Evolutionary conservation across 2,888 invertebrate genomes (phyloP), one percentile per base, ranked within the genome.

Genomic region (Brachypalpus laphriformis): DNA sequence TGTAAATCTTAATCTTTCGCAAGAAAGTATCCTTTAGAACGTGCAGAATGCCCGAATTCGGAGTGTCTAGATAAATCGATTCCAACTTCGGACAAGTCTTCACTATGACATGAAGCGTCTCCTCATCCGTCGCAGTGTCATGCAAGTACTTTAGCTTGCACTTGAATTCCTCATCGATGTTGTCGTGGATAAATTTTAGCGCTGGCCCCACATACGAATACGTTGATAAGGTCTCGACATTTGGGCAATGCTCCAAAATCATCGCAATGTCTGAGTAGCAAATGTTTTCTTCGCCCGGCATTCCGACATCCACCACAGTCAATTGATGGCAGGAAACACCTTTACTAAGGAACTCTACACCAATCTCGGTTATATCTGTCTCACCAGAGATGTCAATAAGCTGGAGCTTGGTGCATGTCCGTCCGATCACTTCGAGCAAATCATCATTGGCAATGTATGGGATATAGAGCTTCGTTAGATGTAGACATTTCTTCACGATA

Each of bases 371-470:
- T 47, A 95, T 94, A 89, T 94, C 94, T 7, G 95, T 94, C 89
- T 95, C 95, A 1, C 95, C 95, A 0, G 95, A 95, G 78, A 95
- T 93, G 87, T 95, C 95, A 22, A 95, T 90, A 8, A 94, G 91
- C 86, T 94, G 93, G 61, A 95, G 90, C 22, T 93, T 92, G 85
- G 92, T 92, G 87, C 94, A 94, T 78, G 93, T 91, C 89, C 93
- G 92, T 16, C 93, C 93, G 59, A 94, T 94, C 78, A 93, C 93
- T 89, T 94, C 93, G 71, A 95, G 92, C 68, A 95, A 93, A 89
- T 94, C 93, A 89, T 95, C 95, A 87, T 95, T 94, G 8, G 95
- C 95, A 88, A 95, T 91, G 87, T 95, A 95, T 0, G 95, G 95
- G 87, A 95, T 95, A 89, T 94, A 94, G 0, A 95, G 91, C 25